phyloP scores from a whole-genome alignment of 2,888 invertebrate genomes.

The Idaea dimidiata region DNA sequence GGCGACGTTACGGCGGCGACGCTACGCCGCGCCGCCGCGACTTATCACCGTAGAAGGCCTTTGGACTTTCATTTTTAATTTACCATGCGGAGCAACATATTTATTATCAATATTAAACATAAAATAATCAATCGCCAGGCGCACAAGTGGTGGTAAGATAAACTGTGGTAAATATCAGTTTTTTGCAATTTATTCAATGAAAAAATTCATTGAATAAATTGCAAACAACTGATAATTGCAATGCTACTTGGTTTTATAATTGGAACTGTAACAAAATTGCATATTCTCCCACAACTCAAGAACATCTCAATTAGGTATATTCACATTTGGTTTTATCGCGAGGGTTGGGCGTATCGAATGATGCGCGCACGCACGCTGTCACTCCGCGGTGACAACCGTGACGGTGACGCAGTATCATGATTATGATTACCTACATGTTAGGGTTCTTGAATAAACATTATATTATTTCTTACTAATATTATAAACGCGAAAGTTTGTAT shows the following conservation, averaged over 20 bases:
- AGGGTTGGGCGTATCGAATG: conserved; percentile 51
- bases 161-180: too few relatives aligned
- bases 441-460: neutral
- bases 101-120: too few relatives aligned
- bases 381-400: conserved; percentile 67
- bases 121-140: too few relatives aligned
- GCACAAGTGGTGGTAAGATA: too few relatives aligned
- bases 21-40: too few relatives aligned
- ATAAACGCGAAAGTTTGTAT: too few relatives aligned
- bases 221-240: too few relatives aligned
- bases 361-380: conserved; percentile 47
- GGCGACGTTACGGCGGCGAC: too few relatives aligned
- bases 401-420: conserved; percentile 6
- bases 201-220: neutral
- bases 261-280: neutral
- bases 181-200: neutral
- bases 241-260: neutral
- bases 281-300: neutral
- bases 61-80: too few relatives aligned
- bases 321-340: conserved; percentile 13
- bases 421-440: neutral
- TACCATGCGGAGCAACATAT: too few relatives aligned
- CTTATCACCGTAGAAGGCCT: too few relatives aligned
- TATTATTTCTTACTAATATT: too few relatives aligned
- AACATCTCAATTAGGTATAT: conserved; percentile 11